Base-by-base conservation (phyloP, 2,888 invertebrate genomes). In the Hydrotaea diabolus region DNA sequence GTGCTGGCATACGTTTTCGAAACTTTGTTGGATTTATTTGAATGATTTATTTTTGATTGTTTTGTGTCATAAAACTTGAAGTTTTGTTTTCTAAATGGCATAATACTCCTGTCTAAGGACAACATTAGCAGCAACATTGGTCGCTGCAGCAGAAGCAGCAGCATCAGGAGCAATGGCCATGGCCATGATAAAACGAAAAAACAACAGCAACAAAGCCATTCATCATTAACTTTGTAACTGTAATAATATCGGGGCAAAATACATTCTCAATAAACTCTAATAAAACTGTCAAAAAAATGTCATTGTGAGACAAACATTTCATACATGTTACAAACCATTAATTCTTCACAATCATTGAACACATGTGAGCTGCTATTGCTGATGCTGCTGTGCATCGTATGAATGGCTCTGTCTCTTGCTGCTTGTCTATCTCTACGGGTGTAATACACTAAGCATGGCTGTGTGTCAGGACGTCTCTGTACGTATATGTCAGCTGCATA, bases 201-300 rank as follows among this genome's bases (percentile, higher is more conserved):
- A 13, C 13, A 59, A 26, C 5, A 59, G 11, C 59, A 26, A 23
- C 23, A 59, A 23, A 59, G 23, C 15, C 26, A 23, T 59, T 23
- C 26, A 59, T 59, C 26, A 59, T 59, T 59, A 59, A 59, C 59
- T 59, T 59, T 55, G 55, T 23, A 21, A 55, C 21, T 55, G 55
- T 55, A 55, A 55, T 55, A 55, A 55, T 55, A 21, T 55, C n/a
- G 55, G 55, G 55, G 2, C 15, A n/a, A 49, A 49, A 49, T 39
- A 39, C 39, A 39, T 49, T 49, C n/a, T 49, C 49, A 49, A 49
- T 49, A 23, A 23, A 11, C 59, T 59, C 71, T 71, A 78, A 78
- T 72, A 75, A 77, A 80, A 74, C 77, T 80, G 77, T 83, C 80
- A 77, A 36, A 71, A n/a, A 74, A 43, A 59, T 80, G 80, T 74